phyloP scores from a whole-genome alignment of 2,797 vertebrate genomes.

The Nyctalus aviator region DNA sequence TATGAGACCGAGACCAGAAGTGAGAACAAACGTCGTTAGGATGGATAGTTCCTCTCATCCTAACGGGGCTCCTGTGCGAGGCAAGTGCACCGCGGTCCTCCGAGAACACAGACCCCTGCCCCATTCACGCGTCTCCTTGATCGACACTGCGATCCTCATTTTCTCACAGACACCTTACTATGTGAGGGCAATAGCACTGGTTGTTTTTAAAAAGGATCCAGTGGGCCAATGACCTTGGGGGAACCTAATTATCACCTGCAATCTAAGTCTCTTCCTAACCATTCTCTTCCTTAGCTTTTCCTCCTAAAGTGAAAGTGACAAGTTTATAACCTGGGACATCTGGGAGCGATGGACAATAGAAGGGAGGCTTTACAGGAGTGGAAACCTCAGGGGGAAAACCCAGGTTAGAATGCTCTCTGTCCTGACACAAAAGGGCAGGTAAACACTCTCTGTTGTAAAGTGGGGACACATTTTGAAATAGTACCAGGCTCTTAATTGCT shows the following conservation, averaged over 20 bases:
- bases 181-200: background rate
- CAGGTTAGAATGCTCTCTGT: background rate
- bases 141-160: background rate
- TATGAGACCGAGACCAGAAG: background rate
- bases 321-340: background rate
- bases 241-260: background rate
- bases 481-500: background rate
- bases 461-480: background rate
- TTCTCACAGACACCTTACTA: background rate
- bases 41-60: background rate
- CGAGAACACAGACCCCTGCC: background rate
- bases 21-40: background rate
- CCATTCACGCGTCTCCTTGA: background rate
- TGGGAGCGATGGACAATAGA: background rate
- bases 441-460: background rate
- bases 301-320: background rate
- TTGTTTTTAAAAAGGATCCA: background rate
- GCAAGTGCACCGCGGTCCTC: background rate
- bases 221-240: background rate
- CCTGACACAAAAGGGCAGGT: background rate
- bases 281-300: background rate
- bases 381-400: background rate
- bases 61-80: background rate
- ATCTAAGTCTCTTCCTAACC: slow-evolving; percentile 3
- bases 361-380: background rate